Evolutionary conservation across 2,797 vertebrate genomes (phyloP), one percentile per base, ranked within the genome.

Genomic region (Rhadinocentrus ornatus): DNA sequence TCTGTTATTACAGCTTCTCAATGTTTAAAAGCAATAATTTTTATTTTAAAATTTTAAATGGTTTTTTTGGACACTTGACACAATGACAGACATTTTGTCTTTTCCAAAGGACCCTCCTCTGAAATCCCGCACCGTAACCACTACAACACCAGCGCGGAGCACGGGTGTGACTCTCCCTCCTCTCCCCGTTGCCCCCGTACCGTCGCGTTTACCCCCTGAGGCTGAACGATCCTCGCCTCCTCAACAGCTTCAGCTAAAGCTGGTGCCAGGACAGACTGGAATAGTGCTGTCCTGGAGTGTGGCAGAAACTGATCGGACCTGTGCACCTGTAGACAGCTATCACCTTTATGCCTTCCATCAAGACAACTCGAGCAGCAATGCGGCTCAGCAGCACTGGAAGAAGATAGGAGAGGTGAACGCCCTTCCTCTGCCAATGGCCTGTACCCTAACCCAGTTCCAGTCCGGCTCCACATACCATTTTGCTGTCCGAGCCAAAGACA

Each of bases 361-460:
- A 86, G 94, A 95, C 79, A 93, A 92, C 82, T 89, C 92, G 0
- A 92, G 91, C 81, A 80, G 74, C 44, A 73, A 77, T 6, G 41
- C 87, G 0, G 93, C 95, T 0, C 96, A 95, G 56, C 96, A 96
- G 26, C 96, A 99, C 73, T 99, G 98, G 98, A 99, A 99, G 89
- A 99, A 99, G 93, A 99, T 99, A 0, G 98, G 98, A 15, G 98
- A 99, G 77, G 97, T 99, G 64, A 99, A 99, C 78, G 98, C 98
- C 1, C 95, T 99, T 29, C 97, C 98, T 0, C 87, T 99, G 31
- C 98, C 98, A 6, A 99, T 99, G 98, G 98, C 98, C 26, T 99
- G 98, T 81, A 99, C 98, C 3, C 96, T 99, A 59, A 99, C 98
- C 0, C 98, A 99, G 91, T 99, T 99, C 61, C 97, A 99, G 71